These are phyloP conservation scores for Lindbergichthys nudifrons DNA, from an alignment of 2,797 vertebrate species.

Conservation along the genomic window DNA sequence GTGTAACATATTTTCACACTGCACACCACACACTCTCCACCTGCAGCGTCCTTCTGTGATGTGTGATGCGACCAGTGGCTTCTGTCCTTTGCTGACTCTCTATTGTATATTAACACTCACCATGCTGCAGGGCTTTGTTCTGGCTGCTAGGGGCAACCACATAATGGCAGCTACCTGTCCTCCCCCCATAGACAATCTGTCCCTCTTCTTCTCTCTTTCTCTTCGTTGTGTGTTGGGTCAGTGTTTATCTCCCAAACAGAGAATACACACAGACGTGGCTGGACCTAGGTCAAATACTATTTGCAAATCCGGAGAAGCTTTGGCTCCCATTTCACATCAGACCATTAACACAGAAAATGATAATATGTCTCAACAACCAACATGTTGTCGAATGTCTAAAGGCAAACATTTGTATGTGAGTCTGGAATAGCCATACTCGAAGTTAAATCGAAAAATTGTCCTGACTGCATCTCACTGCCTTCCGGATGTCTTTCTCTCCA, in stretches of 20 bases:
- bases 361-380: background rate
- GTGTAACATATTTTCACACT: background rate
- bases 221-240: conserved; percentile 25
- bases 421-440: background rate
- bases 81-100: conserved; percentile 59
- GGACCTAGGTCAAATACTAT: conserved; percentile 42
- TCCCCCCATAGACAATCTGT: conserved; percentile 26
- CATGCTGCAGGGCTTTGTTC: conserved; percentile 54
- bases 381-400: background rate
- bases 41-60: conserved; percentile 42
- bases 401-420: background rate
- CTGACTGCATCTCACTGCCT: too few relatives aligned
- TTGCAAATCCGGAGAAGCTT: conserved; percentile 22
- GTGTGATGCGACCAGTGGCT: conserved; percentile 56
- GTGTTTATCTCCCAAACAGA: conserved; percentile 34
- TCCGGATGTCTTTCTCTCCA: too few relatives aligned
- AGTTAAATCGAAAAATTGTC: too few relatives aligned
- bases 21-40: conserved; percentile 43
- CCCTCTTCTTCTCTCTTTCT: conserved; percentile 19
- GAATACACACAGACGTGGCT: conserved; percentile 27
- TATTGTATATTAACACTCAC: conserved; percentile 61
- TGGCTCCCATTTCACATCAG: conserved; percentile 17
- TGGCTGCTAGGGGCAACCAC: conserved; percentile 51
- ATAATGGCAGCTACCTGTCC: conserved; percentile 51
- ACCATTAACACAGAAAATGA: background rate